A percentile compares a stretch with the other conserved stretches of the same genome.
Conservation (phyloP, 1,140 invertebrate genomes). For the Ceratina calcarata region DNA sequence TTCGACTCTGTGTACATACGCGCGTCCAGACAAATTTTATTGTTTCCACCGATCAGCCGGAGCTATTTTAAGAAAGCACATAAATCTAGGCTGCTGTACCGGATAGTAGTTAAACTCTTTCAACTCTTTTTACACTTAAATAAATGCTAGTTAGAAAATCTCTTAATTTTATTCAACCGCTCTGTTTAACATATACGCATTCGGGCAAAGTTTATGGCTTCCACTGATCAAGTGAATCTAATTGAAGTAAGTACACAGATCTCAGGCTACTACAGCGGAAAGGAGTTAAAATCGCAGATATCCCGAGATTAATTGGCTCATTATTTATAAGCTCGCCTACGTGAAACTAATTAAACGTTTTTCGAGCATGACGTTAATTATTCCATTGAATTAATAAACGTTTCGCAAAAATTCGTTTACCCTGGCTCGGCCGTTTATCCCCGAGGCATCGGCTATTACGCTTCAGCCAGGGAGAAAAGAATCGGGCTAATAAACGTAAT, state of each 20-base stretch:
- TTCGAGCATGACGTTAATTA: slow-evolving; percentile 7
- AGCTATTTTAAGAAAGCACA: no score
- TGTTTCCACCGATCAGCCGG: slow-evolving; percentile 6
- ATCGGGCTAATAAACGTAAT: slow-evolving; percentile 38
- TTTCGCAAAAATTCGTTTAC: slow-evolving; percentile 10
- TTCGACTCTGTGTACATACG: neutral
- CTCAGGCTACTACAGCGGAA: neutral
- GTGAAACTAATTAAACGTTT: neutral
- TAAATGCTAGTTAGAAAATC: no score
- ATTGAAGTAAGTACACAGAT: no score
- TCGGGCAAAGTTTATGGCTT: no score
- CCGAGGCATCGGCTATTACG: slow-evolving; percentile 7
- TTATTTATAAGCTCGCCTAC: neutral
- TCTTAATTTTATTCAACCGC: no score
- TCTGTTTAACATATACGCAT: no score
- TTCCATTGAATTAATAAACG: neutral
- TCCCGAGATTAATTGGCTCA: neutral
- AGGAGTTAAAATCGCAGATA: neutral
- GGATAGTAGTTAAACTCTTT: no score
- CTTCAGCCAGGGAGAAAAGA: neutral
- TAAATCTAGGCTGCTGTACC: neutral
- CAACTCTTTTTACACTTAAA: no score
- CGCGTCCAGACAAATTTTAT: slow-evolving; percentile 13
- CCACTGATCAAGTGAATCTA: no score
- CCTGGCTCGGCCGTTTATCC: slow-evolving; percentile 4